Conservation (phyloP, 2,888 invertebrate species). For the Sycophila texana region DNA sequence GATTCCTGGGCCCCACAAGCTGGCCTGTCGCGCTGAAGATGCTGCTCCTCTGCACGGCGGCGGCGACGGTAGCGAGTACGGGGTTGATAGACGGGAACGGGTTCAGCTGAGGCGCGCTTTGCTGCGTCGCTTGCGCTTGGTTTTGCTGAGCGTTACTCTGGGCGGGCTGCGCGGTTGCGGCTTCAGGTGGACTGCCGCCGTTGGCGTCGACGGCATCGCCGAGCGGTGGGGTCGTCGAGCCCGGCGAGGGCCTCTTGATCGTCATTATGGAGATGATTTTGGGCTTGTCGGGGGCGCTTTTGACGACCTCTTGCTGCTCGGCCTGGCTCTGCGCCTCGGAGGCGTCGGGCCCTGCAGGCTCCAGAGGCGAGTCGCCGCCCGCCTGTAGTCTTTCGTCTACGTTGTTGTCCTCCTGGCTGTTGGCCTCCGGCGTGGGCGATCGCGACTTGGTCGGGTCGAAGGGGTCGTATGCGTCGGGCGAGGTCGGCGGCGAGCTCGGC, state of each 20-base stretch:
- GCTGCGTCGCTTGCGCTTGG: slow-evolving; percentile 61
- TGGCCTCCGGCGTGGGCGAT: slow-evolving; percentile 79
- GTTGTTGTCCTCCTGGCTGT: slow-evolving; percentile 66
- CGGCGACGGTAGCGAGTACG: slow-evolving; percentile 73
- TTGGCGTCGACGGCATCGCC: slow-evolving; percentile 34
- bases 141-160: slow-evolving; percentile 36
- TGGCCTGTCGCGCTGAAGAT: slow-evolving; percentile 67
- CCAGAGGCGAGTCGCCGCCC: slow-evolving; percentile 69
- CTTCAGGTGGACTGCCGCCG: slow-evolving; percentile 44
- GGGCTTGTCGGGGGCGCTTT: slow-evolving; percentile 69
- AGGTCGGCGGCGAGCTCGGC: slow-evolving; percentile 82
- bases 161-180: slow-evolving; percentile 54
- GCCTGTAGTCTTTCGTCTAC: slow-evolving; percentile 9
- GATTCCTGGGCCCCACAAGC: slow-evolving; percentile 66
- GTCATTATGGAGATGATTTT: slow-evolving; percentile 74
- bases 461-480: slow-evolving; percentile 92
- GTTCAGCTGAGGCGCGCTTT: slow-evolving; percentile 63
- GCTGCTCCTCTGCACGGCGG: slow-evolving; percentile 72
- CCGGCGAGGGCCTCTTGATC: slow-evolving; percentile 68
- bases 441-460: slow-evolving; percentile 93
- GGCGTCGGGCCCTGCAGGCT: slow-evolving; percentile 60
- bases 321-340: background rate
- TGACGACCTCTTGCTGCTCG: slow-evolving; percentile 1
- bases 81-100: slow-evolving; percentile 72
- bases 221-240: slow-evolving; percentile 49